phyloP scores from a whole-genome alignment of 2,113 vertebrate genomes.

The Cochlearius cochlearius region DNA sequence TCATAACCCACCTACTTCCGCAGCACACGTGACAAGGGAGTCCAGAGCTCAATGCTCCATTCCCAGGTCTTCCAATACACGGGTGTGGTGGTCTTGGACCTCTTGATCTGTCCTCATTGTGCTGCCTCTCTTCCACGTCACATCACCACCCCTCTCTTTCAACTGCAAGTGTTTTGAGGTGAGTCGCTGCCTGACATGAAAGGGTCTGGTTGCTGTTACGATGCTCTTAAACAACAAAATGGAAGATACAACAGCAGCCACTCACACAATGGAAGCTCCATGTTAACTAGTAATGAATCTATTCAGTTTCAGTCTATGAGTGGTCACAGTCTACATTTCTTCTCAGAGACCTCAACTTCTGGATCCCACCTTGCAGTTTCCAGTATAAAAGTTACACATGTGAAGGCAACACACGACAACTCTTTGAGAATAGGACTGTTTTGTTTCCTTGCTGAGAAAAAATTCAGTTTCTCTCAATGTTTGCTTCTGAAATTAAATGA shows the following conservation, averaged over 20 bases:
- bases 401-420: not conserved
- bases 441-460: not conserved
- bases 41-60: not conserved
- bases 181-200: not conserved
- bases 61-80: not conserved
- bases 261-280: not conserved
- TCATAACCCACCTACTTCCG: not conserved
- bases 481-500: not conserved
- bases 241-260: not conserved
- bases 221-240: not conserved
- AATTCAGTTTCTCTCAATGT: not conserved
- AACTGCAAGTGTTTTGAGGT: not conserved
- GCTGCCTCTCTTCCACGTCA: fast-evolving
- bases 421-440: not conserved
- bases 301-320: not conserved
- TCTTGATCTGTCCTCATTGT: not conserved
- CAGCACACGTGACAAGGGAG: not conserved
- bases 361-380: not conserved
- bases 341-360: not conserved
- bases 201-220: not conserved
- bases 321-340: not conserved
- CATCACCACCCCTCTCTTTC: not conserved
- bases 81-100: not conserved
- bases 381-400: not conserved
- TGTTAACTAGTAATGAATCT: not conserved